Conservation (phyloP, 2,113 vertebrate species). For the Charadrius vociferus region DNA sequence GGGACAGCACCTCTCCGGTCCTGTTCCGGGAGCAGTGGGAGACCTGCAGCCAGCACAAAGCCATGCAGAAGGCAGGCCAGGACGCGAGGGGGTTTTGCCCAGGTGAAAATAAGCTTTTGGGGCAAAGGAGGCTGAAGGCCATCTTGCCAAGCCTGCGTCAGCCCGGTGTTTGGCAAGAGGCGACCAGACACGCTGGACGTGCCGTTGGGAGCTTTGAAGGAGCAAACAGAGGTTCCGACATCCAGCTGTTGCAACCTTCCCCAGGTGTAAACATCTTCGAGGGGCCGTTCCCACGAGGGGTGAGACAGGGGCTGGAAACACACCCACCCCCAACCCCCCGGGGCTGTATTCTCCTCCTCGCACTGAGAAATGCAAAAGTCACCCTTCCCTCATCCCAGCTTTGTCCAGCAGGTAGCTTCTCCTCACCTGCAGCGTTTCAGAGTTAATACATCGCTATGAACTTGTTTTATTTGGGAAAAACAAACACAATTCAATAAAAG, state of each 20-base stretch:
- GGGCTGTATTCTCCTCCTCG: neutral
- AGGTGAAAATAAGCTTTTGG: neutral
- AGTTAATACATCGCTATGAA: neutral
- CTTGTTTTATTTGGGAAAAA: neutral
- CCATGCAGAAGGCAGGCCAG: neutral
- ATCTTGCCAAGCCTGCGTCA: neutral
- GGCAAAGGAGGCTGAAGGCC: neutral
- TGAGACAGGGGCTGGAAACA: neutral
- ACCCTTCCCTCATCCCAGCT: neutral
- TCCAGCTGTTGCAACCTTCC: neutral
- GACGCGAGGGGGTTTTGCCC: fast-evolving
- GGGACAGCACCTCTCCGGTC: neutral
- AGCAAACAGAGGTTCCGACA: neutral
- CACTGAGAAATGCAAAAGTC: neutral
- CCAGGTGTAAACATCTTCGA: neutral
- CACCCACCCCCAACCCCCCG: too few species aligned
- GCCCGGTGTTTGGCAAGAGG: neutral
- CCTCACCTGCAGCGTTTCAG: neutral
- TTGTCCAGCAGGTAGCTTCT: neutral
- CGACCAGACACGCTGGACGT: fast-evolving
- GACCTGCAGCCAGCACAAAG: neutral
- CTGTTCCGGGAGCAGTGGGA: fast-evolving
- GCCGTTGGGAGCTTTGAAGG: neutral
- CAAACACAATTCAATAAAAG: neutral
- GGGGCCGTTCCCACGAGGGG: neutral